These are phyloP conservation scores for Gallinago nigripennis DNA, from an alignment of 2,797 vertebrate species.

Conservation along the genomic window DNA sequence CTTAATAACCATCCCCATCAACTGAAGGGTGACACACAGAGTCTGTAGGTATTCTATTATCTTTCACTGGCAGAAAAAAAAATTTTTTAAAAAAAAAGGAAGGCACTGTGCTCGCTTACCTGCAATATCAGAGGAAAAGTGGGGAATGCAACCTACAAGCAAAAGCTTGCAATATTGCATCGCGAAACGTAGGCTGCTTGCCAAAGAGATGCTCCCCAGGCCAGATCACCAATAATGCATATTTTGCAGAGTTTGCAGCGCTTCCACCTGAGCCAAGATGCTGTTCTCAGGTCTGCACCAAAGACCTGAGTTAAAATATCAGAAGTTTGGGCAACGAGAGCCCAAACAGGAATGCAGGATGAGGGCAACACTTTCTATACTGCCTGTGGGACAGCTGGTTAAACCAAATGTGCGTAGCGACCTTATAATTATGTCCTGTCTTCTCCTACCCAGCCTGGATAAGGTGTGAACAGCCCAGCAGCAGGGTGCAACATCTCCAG, in stretches of 20 bases:
- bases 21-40: not conserved
- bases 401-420: not conserved
- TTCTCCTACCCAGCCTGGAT: not conserved
- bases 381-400: not conserved
- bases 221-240: fast-evolving
- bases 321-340: not conserved
- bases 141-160: not conserved
- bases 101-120: not conserved
- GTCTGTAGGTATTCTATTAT: not conserved
- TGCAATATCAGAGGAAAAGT: not conserved
- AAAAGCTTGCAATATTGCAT: not conserved
- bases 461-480: not conserved
- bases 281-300: not conserved
- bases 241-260: not conserved
- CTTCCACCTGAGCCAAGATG: not conserved
- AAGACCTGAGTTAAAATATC: not conserved
- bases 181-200: fast-evolving
- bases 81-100: too few species aligned
- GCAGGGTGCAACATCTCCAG: not conserved
- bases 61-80: not conserved
- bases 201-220: not conserved
- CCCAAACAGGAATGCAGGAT: not conserved
- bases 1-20: not conserved
- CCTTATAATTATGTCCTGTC: not conserved
- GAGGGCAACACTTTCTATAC: not conserved